phyloP scores from a whole-genome alignment of 2,113 vertebrate genomes.

The Variabilichromis moorii region DNA sequence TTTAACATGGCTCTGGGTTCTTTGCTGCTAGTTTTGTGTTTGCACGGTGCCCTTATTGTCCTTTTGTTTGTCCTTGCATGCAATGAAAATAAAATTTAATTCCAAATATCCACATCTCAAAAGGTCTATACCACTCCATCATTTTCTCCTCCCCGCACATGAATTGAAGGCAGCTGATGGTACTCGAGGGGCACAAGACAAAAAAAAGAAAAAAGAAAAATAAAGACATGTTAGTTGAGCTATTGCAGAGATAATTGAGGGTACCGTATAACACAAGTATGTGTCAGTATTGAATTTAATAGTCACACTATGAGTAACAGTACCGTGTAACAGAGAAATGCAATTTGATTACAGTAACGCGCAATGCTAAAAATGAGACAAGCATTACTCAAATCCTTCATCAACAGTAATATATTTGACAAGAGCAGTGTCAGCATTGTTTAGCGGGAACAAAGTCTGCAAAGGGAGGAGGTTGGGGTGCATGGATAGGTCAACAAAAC shows the following conservation, averaged over 20 bases:
- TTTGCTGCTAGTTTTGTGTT: neutral
- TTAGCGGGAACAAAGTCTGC: neutral
- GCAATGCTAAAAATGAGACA: neutral
- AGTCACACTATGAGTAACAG: neutral
- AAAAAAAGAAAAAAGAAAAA: neutral
- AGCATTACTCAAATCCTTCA: neutral
- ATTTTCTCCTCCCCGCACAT: neutral
- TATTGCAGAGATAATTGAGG: neutral
- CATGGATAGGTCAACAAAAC: neutral
- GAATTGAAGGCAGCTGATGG: neutral
- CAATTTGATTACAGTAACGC: neutral
- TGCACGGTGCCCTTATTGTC: neutral
- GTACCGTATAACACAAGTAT: neutral
- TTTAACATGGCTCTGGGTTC: neutral
- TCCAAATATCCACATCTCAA: neutral
- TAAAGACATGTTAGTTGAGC: neutral
- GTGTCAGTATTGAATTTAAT: neutral
- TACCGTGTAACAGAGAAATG: neutral
- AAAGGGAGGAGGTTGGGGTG: neutral
- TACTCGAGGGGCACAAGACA: neutral
- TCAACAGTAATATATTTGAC: neutral
- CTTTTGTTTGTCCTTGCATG: neutral
- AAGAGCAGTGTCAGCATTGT: neutral
- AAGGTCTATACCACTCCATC: neutral
- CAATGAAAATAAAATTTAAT: neutral